Evolutionary conservation across 2,113 vertebrate genomes (phyloP), one percentile per base, ranked within the genome.

Genomic region (Anhinga rufa): DNA sequence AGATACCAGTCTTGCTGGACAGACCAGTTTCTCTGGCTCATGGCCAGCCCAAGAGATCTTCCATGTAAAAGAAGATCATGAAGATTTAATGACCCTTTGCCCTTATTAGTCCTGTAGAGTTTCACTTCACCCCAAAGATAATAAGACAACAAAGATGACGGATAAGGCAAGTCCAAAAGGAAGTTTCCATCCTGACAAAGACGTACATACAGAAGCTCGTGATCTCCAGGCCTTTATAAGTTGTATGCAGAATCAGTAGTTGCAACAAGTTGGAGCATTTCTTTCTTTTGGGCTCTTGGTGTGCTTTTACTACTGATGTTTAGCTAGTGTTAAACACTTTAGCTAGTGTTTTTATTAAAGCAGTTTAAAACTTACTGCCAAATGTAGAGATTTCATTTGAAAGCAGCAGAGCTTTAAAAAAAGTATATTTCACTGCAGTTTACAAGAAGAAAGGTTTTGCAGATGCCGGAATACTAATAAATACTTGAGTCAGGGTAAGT

Each of bases 151-250:
- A 20, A 54, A 75, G 15, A 18, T 4, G 31, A 7, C 38, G 40
- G 82, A 12, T 62, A 54, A 87, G 38, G 31, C 36, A 55, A 40
- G 25, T 11, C 54, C 58, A 58, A 42, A 88, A 82, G n/a, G 75
- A 88, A 49, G 12, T 49, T 54, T 88, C 48, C 29, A 9, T 38
- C 49, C 32, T 68, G 26, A 31, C 61, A 38, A 8, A 75, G 68
- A 15, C 26, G 10, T 25, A 12, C 8, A 0, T 28, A 14, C 16
- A 54, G 38, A 28, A 29, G 21, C 40, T 77, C 1, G 2, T 49
- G 25, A 19, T 76, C 69, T 89, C 42, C 2, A 7, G 49, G 14
- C 48, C 8, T 0, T 17, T 60, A 1, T 4, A 20, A 58, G 40
- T 52, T 80, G 38, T 49, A 11, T 31, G 14, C 26, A 15, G 60